Evolutionary conservation across 2,888 invertebrate genomes (phyloP).

Genomic region (Eulithis testata): DNA sequence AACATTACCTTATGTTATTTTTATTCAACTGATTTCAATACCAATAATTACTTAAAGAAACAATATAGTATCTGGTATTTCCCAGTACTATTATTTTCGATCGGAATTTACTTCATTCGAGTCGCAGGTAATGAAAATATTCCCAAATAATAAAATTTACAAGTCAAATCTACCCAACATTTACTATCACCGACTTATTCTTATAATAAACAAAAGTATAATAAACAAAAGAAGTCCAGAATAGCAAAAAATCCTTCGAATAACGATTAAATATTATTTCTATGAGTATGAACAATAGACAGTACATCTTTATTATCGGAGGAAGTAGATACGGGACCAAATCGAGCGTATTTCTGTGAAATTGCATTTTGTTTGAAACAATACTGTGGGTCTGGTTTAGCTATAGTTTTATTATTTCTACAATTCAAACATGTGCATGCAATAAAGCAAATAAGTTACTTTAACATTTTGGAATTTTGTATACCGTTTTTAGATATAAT

Average conservation of each 20-base stretch:
- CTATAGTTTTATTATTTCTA: conserved; percentile 55
- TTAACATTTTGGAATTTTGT: conserved; percentile 1
- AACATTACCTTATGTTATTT: no score
- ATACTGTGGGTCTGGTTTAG: conserved; percentile 51
- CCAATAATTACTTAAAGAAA: no score
- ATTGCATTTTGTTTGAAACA: conserved; percentile 63
- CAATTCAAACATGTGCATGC: conserved; percentile 57
- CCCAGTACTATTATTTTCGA: no score
- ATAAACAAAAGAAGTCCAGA: conserved; percentile 61
- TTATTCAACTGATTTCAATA: no score
- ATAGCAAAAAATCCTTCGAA: conserved; percentile 65
- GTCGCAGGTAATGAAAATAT: conserved; percentile 35
- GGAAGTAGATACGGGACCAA: conserved; percentile 76
- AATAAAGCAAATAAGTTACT: conserved; percentile 31
- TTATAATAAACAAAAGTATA: conserved; percentile 60
- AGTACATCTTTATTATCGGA: conserved; percentile 74
- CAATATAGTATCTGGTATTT: no score
- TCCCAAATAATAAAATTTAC: conserved; percentile 44
- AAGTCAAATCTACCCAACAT: conserved; percentile 42
- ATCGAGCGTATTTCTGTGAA: conserved; percentile 70
- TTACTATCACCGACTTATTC: conserved; percentile 48
- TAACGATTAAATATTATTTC: conserved; percentile 79
- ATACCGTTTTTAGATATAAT: conserved; percentile 1
- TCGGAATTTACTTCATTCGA: neutral
- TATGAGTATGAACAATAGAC: conserved; percentile 70